phyloP scores from a whole-genome alignment of 2,888 invertebrate species.

The Drosophila villosipedis region DNA sequence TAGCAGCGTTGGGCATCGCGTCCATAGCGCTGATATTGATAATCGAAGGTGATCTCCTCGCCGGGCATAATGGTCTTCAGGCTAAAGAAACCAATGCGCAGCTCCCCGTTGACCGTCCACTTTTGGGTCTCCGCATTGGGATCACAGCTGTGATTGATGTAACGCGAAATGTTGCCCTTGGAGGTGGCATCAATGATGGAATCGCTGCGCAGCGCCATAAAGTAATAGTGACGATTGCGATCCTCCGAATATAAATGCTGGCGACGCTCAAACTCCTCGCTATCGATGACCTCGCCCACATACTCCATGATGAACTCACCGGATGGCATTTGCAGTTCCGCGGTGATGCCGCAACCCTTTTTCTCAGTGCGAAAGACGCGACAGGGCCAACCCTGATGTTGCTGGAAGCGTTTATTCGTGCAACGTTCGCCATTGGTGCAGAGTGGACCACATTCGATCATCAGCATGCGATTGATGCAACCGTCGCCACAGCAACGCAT shows the following conservation, averaged over 20 bases:
- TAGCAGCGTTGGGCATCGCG: constrained; percentile 98
- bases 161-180: constrained; percentile 98
- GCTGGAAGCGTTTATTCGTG: constrained; percentile 97
- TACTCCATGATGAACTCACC: constrained; percentile 99
- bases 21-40: constrained; percentile 98
- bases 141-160: constrained; percentile 99
- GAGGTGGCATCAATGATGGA: constrained; percentile 98
- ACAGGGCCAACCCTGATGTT: constrained; percentile 92
- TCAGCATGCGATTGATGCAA: constrained; percentile 97
- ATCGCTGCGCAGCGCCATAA: constrained; percentile 98
- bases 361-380: constrained; percentile 95
- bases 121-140: constrained; percentile 99
- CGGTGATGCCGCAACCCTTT: constrained; percentile 97
- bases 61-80: constrained; percentile 92
- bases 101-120: constrained; percentile 96
- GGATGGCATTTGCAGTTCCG: constrained; percentile 80
- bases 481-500: constrained; percentile 97
- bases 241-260: constrained; percentile 95
- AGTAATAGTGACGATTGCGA: constrained; percentile 97
- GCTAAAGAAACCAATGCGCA: constrained; percentile 98
- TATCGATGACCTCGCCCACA: constrained; percentile 98
- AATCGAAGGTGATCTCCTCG: constrained; percentile 99
- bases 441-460: constrained; percentile 98
- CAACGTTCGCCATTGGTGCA: constrained; percentile 96
- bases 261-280: constrained; percentile 94